Evolutionary conservation across 2,113 vertebrate genomes (phyloP), one percentile per base, ranked within the genome.

Genomic region (Ahaetulla prasina): DNA sequence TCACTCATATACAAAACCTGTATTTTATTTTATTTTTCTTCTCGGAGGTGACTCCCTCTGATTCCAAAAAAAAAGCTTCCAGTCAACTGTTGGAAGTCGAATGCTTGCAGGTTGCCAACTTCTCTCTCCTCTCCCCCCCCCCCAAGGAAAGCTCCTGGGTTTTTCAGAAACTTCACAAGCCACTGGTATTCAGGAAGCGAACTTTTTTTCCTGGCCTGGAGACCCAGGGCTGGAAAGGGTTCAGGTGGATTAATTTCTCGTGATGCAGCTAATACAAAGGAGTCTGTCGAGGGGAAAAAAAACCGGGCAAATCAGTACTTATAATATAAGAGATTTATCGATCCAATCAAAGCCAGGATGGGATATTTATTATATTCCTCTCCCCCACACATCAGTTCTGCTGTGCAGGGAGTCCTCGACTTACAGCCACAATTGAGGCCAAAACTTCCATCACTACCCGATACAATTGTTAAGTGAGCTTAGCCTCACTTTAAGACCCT

Each of bases 61-160:
- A 39, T 4, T 22, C 30, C 57, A 52, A 18, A 35, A 35, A 20
- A 18, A 20, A 74, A 55, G 10, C 7, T 47, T 55, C 39, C 9
- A 85, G n/a, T 16, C 1, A 43, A 30, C 12, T 11, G 12, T 16
- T 7, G 10, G 1, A 35, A 39, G 3, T 5, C 3, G 23, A 8
- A 47, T 5, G 74, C 35, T 43, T 20, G 10, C 25, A 47, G 23
- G 53, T 49, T 35, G 80, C 80, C 90, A 86, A 54, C 18, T n/a
- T 7, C 8, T 8, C 4, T 4, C 16, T 22, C 7, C 11, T 0
- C 27, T 3, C 16, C 14, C 10, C 1, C 3, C 1, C 35, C 4
- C 39, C 30, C 1, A 6, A 2, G 52, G 23, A 85, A 39, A 54
- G 90, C 53, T 86, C 39, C 53, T 57, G 52, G 14, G 8, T 57